Evolutionary conservation across 2,113 vertebrate genomes (phyloP).

Genomic region (Ciconia maguari): DNA sequence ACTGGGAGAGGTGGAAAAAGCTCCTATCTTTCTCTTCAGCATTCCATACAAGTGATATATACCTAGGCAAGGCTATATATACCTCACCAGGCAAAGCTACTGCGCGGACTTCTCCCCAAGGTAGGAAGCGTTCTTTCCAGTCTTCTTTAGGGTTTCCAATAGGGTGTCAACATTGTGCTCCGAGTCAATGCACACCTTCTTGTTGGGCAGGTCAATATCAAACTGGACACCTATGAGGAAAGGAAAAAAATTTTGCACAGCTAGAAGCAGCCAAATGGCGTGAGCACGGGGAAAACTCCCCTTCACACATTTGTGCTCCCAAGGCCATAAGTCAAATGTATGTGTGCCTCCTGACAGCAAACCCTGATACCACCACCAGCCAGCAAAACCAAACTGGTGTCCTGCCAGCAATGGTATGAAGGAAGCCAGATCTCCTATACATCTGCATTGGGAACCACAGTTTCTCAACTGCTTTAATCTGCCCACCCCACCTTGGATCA

Average conservation of each 20-base stretch:
- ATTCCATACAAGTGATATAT: not conserved
- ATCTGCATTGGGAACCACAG: not conserved
- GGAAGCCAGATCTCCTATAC: not conserved
- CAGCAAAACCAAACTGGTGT: not conserved
- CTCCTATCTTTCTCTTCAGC: not conserved
- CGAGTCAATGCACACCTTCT: constrained; percentile 88
- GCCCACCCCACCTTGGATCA: not conserved
- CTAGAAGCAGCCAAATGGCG: not conserved
- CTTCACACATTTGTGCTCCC: not conserved
- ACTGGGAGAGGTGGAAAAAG: not conserved
- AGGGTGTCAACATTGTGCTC: constrained; percentile 81
- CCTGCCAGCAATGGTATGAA: not conserved
- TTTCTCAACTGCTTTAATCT: not conserved
- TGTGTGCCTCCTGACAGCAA: not conserved
- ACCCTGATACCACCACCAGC: not conserved
- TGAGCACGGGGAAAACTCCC: not conserved
- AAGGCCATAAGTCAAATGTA: not conserved
- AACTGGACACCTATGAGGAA: constrained; percentile 83
- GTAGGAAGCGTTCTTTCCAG: constrained; percentile 87
- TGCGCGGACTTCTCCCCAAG: constrained; percentile 69
- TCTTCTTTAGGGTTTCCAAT: constrained; percentile 87
- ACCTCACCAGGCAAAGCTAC: not conserved
- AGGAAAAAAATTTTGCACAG: not conserved
- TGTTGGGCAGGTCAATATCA: constrained; percentile 91
- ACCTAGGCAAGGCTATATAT: not conserved